Evolutionary conservation across 2,888 invertebrate genomes (phyloP), one percentile per base, ranked within the genome.

Genomic region (Neoaliturus tenellus): DNA sequence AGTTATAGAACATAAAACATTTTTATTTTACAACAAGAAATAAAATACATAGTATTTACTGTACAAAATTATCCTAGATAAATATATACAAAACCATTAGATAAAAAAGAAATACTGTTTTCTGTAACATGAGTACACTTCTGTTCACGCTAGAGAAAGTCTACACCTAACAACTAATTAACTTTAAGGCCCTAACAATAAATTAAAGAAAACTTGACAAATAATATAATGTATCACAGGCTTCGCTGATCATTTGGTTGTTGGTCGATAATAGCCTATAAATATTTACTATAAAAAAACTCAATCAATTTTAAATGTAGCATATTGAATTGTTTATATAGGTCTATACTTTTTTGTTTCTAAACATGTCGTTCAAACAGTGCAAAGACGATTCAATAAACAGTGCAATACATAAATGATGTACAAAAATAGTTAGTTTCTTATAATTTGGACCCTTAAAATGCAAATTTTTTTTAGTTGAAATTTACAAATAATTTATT

Each of bases 1-100:
- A 23, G 20, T 20, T 62, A 8, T 28, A 8, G 62, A 62, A 62
- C 62, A 62, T n/a, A 55, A 55, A 31, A 28, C 31, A 62, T 28
- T 3, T 62, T 62, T 62, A 62, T 62, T 62, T 28, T 62, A 62
- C 62, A 62, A 62, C 62, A 62, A 62, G 62, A 62, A 62, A 62
- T 62, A 62, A 62, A 62, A 62, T 62, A 62, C 62, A 62, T 62
- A 62, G 62, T 62, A 62, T 62, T 62, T 17, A 62, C 62, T 62
- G 62, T 62, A 62, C 62, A 62, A 62, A 28, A 62, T 28, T 62
- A 62, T 31, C 17, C 31, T 62, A 28, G 23, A 5, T 48, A 48
- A 23, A 10, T 51, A 23, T 51, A 51, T 51, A 31, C 62, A 28
- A 62, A 31, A 62, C 17, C 17, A 62, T 28, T 25, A 62, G 28